Percentiles rank a stretch among this genome's conserved stretches.
Conservation (phyloP, 2,113 vertebrate species). For the Poicephalus gulielmi region DNA sequence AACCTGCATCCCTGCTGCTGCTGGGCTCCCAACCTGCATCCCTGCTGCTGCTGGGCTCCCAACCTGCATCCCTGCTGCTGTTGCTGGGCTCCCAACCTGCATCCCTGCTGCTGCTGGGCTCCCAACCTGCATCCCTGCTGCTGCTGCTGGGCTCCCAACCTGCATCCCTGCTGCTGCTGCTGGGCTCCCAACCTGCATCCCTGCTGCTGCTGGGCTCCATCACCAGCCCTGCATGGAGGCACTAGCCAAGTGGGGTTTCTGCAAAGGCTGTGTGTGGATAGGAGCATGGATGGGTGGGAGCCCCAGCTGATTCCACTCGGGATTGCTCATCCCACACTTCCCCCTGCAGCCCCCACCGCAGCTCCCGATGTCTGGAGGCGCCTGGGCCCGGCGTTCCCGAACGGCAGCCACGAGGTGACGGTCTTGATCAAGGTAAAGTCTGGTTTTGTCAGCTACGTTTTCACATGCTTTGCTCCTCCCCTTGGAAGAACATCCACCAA, state of each 20-base stretch:
- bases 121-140: too few species aligned
- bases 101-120: too few species aligned
- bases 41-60: too few species aligned
- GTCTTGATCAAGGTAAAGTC: constrained; percentile 59
- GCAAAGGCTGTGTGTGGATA: fast-evolving
- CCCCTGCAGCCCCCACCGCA: constrained; percentile 7
- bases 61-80: too few species aligned
- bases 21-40: too few species aligned
- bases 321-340: not conserved
- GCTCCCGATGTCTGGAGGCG: constrained; percentile 43
- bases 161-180: too few species aligned
- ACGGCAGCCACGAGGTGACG: constrained; percentile 57
- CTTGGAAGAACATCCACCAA: not conserved
- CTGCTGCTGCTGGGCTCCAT: too few species aligned
- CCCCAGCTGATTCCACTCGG: fast-evolving
- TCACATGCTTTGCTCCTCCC: fast-evolving
- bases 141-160: too few species aligned
- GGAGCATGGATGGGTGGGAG: not conserved
- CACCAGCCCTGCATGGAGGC: not conserved
- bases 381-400: not conserved
- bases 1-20: too few species aligned
- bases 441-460: not conserved
- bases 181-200: too few species aligned
- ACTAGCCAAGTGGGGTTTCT: fast-evolving
- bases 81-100: too few species aligned